Evolutionary conservation across 2,113 vertebrate species (phyloP).

Genomic region (Eurystomus gularis): DNA sequence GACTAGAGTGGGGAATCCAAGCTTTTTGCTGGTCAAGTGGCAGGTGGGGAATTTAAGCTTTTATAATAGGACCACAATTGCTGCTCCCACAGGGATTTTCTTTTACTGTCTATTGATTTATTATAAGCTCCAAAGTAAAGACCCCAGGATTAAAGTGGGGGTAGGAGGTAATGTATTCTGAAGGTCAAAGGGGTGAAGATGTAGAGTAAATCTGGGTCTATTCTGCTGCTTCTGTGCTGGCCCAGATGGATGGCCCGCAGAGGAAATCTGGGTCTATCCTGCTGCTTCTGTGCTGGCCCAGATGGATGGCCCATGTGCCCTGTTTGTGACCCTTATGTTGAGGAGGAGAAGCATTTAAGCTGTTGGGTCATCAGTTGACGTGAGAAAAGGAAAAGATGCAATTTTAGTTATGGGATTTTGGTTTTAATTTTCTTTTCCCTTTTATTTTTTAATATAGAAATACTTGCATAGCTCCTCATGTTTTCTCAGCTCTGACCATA

Average conservation of each 20-base stretch:
- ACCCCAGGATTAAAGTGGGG: neutral
- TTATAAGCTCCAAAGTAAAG: slow-evolving; percentile 26
- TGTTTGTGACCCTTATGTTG: neutral
- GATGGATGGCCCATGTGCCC: neutral
- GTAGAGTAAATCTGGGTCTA: neutral
- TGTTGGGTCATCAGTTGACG: neutral
- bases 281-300: neutral
- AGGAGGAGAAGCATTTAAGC: neutral
- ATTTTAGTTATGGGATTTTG: neutral
- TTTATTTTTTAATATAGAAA: neutral
- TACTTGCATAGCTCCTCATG: neutral
- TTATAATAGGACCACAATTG: slow-evolving; percentile 18
- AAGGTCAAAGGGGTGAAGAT: neutral
- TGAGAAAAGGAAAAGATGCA: neutral
- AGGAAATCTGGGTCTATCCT: neutral
- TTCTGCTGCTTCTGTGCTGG: rapidly evolving
- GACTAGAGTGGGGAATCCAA: slow-evolving; percentile 18
- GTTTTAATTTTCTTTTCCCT: neutral
- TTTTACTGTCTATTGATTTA: slow-evolving; percentile 52
- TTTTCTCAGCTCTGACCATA: neutral
- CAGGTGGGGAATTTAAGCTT: slow-evolving; percentile 65
- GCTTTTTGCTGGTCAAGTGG: slow-evolving; percentile 54
- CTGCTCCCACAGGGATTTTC: slow-evolving; percentile 64
- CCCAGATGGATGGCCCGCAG: neutral
- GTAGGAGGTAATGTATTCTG: neutral